Base-by-base conservation (phyloP, 2,797 vertebrate species). In the Crenuchus spilurus region DNA sequence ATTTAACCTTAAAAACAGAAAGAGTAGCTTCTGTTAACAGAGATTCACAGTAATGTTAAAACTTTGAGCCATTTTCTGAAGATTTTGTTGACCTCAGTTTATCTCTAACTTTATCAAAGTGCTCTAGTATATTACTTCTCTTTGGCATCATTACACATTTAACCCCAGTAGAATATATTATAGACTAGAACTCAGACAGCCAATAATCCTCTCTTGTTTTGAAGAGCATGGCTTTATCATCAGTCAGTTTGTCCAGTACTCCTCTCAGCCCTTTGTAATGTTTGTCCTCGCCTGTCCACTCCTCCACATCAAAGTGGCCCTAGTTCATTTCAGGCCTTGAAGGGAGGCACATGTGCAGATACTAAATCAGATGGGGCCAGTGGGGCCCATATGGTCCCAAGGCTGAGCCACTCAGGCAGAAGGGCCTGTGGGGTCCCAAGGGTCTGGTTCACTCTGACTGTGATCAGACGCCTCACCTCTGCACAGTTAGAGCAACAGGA, bases 321-420 rank as follows among this genome's bases (percentile, higher is more conserved):
- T 60, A 54, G 73, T 60, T 75, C 72, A 77, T 75, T 49, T 60
- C 20, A 48, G 60, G 48, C 63, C 58, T 51, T 58, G 42, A 54
- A 54, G 62, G 69, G 74, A 48, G 63, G 42, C 66, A 69, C 63
- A 70, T 54, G 64, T 57, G 61, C 28, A 31, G 44, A 33, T 41
- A 48, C 54, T 57, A 62, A 39, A 57, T 61, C 55, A 72, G 48
- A 80, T 31, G 63, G 42, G 55, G 31, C 30, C 16, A 35, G 55
- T 11, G 6, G 55, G 58, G 70, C 73, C 70, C 77, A 78, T 73
- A 70, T 63, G 69, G 65, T 75, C 64, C 72, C 72, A 58, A 63
- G 31, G 62, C 46, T 64, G 67, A 49, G 28, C 20, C 73, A 72
- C 33, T 72, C 73, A 57, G 55, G 77, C 68, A 74, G 55, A 80